These are phyloP conservation scores for Mamestra configurata DNA, from an alignment of 1,140 invertebrate species.

Conservation along the genomic window DNA sequence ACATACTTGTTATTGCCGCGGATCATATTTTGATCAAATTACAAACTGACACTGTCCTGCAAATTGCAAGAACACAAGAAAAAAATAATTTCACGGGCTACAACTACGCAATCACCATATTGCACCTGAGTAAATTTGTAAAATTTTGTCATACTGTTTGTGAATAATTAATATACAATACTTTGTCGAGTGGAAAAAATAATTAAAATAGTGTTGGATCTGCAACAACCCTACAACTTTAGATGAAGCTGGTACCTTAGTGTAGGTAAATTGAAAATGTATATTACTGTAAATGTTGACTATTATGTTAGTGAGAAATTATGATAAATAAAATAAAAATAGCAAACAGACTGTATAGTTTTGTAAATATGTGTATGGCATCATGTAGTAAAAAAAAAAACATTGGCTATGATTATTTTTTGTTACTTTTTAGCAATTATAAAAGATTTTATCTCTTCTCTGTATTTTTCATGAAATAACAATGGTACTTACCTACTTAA, in stretches of 20 bases:
- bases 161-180: background rate
- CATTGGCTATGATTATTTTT: slow-evolving; percentile 12
- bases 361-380: slow-evolving; percentile 9
- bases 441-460: slow-evolving; percentile 1
- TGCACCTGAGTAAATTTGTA: slow-evolving; percentile 18
- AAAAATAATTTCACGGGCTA: too few relatives aligned
- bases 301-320: slow-evolving; percentile 14
- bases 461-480: slow-evolving; percentile 14
- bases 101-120: too few relatives aligned
- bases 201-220: background rate
- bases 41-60: too few relatives aligned
- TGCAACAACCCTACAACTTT: background rate
- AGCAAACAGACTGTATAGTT: slow-evolving; percentile 28
- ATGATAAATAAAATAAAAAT: slow-evolving; percentile 18
- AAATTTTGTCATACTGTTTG: background rate
- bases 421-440: slow-evolving; percentile 11
- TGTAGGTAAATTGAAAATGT: slow-evolving; percentile 24
- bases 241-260: background rate
- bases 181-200: background rate
- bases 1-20: too few relatives aligned
- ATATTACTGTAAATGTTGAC: slow-evolving; percentile 21
- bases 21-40: too few relatives aligned
- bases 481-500: too few relatives aligned
- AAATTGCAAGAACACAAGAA: too few relatives aligned
- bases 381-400: background rate